Percentiles rank a stretch among this genome's conserved stretches.
Conservation (phyloP, 2,888 invertebrate genomes). For the Adelognathus sp. region DNA sequence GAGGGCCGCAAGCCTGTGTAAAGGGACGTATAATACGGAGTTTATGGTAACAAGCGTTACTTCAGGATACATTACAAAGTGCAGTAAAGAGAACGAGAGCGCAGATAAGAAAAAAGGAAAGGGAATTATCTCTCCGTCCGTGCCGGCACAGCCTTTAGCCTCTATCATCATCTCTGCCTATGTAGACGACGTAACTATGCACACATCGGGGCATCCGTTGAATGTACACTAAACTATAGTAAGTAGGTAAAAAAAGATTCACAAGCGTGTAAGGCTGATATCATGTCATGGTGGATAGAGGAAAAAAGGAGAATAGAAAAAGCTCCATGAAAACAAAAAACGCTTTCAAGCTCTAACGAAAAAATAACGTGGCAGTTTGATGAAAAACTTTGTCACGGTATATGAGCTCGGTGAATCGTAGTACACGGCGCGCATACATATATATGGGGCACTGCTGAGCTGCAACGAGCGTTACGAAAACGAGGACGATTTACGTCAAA, state of each 20-base stretch:
- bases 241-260: neutral
- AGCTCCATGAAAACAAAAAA: neutral
- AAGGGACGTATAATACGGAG: slow-evolving; percentile 14
- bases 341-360: slow-evolving; percentile 3
- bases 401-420: neutral
- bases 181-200: too few species aligned
- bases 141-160: neutral
- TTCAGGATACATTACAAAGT: slow-evolving; percentile 20
- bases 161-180: too few species aligned
- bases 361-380: slow-evolving; percentile 36
- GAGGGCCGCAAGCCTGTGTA: neutral
- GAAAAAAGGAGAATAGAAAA: neutral
- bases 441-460: neutral
- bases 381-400: slow-evolving; percentile 30
- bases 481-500: slow-evolving; percentile 28
- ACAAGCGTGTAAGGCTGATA: neutral
- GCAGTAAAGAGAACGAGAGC: slow-evolving; percentile 8
- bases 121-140: slow-evolving; percentile 12
- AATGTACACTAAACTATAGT: neutral
- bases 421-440: neutral
- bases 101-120: neutral
- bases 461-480: neutral
- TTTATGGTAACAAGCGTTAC: slow-evolving; percentile 26
- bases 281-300: neutral
- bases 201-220: neutral